These are phyloP conservation scores for Noctua janthe DNA, from an alignment of 2,888 invertebrate genomes.

Conservation along the genomic window DNA sequence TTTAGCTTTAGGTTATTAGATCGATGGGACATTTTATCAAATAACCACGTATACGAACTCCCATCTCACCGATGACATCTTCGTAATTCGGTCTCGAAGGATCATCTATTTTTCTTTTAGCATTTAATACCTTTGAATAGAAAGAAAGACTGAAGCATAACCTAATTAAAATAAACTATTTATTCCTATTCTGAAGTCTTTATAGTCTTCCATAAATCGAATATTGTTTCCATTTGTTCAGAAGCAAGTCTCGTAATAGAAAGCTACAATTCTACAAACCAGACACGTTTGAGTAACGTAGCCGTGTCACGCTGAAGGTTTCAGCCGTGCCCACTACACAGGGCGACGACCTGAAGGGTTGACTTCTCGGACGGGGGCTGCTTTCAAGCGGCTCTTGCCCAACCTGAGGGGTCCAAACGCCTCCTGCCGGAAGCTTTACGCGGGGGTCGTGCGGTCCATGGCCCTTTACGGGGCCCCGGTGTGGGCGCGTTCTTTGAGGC, in stretches of 20 bases:
- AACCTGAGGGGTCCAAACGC: no score
- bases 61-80: background rate
- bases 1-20: background rate
- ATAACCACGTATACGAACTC: background rate
- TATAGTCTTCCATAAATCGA: constrained; percentile 2
- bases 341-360: constrained; percentile 85
- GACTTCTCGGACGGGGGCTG: no score
- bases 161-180: background rate
- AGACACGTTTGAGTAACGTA: constrained; percentile 68
- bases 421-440: no score
- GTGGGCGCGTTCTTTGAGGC: no score
- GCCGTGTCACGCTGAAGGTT: constrained; percentile 81
- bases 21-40: background rate
- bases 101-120: background rate
- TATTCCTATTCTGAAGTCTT: background rate
- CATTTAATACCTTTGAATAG: background rate
- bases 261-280: constrained; percentile 39
- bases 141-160: background rate
- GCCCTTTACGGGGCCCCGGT: no score
- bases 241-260: constrained; percentile 34
- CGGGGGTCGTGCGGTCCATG: no score
- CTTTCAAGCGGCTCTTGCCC: no score
- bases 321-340: constrained; percentile 86
- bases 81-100: background rate
- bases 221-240: constrained; percentile 11